These are phyloP conservation scores for Cerastoderma edule DNA, from an alignment of 2,888 invertebrate genomes.

Conservation along the genomic window DNA sequence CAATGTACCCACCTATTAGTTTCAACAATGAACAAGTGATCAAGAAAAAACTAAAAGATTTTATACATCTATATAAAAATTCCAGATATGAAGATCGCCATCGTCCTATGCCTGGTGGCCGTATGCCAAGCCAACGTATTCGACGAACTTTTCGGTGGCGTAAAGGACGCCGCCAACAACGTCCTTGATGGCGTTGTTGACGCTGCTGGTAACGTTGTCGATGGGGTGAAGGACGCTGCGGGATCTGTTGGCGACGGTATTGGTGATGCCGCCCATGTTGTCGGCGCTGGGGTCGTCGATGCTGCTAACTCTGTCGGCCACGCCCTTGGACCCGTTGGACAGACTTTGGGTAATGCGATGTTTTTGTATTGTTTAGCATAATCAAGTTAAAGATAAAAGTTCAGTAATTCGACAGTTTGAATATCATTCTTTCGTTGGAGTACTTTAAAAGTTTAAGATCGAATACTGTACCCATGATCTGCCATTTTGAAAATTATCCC, in stretches of 20 bases:
- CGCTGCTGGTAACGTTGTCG: constrained; percentile 40
- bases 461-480: too few species aligned
- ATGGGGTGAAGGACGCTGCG: constrained; percentile 47
- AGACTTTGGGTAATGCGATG: constrained; percentile 29
- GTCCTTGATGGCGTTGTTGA: constrained; percentile 27
- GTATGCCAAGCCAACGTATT: constrained; percentile 36
- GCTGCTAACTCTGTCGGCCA: constrained; percentile 36
- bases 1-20: too few species aligned
- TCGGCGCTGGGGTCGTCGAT: constrained; percentile 41
- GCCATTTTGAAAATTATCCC: too few species aligned
- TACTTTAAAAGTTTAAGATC: too few species aligned
- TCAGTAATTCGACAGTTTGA: too few species aligned
- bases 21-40: too few species aligned
- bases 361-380: too few species aligned
- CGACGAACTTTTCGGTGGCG: constrained; percentile 24
- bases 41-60: too few species aligned
- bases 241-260: constrained; percentile 39
- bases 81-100: constrained; percentile 40
- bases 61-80: too few species aligned
- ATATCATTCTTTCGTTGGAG: too few species aligned
- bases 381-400: too few species aligned
- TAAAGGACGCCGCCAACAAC: constrained; percentile 7
- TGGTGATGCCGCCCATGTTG: constrained; percentile 36
- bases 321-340: constrained; percentile 34
- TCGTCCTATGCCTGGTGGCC: constrained; percentile 38